These are phyloP conservation scores for Apomyelois bistriatella DNA, from an alignment of 2,888 invertebrate genomes.

Conservation along the genomic window DNA sequence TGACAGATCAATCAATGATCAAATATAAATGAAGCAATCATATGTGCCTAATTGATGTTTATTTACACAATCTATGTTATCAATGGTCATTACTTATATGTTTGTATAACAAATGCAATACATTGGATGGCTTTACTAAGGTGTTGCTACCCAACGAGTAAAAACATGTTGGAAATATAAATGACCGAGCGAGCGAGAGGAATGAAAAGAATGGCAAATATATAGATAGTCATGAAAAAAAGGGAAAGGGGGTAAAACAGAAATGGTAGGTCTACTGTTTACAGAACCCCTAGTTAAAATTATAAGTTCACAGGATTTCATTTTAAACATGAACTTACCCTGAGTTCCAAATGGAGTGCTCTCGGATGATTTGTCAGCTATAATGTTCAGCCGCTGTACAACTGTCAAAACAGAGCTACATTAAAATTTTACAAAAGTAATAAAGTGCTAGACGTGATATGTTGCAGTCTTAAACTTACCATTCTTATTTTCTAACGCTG, in stretches of 20 bases:
- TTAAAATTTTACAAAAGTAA: conserved; percentile 9
- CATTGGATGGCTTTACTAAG: too few species aligned
- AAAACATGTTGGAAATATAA: too few species aligned
- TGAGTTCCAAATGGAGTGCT: conserved; percentile 70
- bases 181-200: too few species aligned
- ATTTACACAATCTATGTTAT: neutral
- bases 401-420: conserved; percentile 40
- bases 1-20: neutral
- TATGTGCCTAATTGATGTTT: neutral
- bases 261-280: too few species aligned
- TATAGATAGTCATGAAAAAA: too few species aligned
- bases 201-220: too few species aligned
- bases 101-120: too few species aligned
- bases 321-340: conserved; percentile 40
- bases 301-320: too few species aligned
- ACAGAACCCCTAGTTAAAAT: too few species aligned
- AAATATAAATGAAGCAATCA: neutral
- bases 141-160: too few species aligned
- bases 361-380: conserved; percentile 66
- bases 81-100: too few species aligned
- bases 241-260: too few species aligned
- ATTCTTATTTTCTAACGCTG: conserved; percentile 65
- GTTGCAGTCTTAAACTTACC: conserved; percentile 38
- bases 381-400: conserved; percentile 67
- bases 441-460: conserved; percentile 4